Base-by-base conservation (phyloP, 2,888 invertebrate species). In the Sinohyriopsis cumingii region DNA sequence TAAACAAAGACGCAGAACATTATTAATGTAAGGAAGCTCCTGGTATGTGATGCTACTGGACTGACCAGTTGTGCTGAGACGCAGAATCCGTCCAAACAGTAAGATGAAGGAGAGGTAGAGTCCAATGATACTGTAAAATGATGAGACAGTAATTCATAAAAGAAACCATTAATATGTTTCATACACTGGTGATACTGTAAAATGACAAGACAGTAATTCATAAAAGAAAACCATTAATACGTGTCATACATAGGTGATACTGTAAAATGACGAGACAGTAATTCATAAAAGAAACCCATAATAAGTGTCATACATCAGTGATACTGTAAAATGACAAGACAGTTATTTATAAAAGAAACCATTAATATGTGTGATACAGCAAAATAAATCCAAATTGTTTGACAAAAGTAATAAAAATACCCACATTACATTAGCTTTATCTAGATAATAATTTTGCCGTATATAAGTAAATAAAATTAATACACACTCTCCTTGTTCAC, bases 21-120 rank as follows among this genome's bases (percentile, higher is more conserved):
- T 87, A 83, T 93, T 93, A 1, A 93, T 92, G 82, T 92, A 91
- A 5, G 93, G 93, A 87, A 93, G 90, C 83, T 93, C 93, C 59
- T 91, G 91, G 86, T 92, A 92, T 90, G 92, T 92, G 72, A 93
- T 92, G 91, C 95, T 95, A 82, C 94, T 94, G 85, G 95, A 96
- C 89, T 96, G 95, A 67, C 96, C 98, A 66, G 96, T 95, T 90
- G 95, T 93, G 55, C 95, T 95, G 72, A 85, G 72, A 82, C 98
- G 94, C 79, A 99, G 93, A 79, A 98, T 92, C 78, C 96, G 95
- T 82, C 97, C 96, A 80, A 96, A 95, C 85, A 99, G 93, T 90
- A 99, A 94, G 78, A 99, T 98, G 89, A 98, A 94, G 22, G 98
- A 97, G 20, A 98, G 95, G 91, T 99, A 99, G 84, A 99, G 92